phyloP scores from a whole-genome alignment of 2,113 vertebrate species.

The Eleginops maclovinus region DNA sequence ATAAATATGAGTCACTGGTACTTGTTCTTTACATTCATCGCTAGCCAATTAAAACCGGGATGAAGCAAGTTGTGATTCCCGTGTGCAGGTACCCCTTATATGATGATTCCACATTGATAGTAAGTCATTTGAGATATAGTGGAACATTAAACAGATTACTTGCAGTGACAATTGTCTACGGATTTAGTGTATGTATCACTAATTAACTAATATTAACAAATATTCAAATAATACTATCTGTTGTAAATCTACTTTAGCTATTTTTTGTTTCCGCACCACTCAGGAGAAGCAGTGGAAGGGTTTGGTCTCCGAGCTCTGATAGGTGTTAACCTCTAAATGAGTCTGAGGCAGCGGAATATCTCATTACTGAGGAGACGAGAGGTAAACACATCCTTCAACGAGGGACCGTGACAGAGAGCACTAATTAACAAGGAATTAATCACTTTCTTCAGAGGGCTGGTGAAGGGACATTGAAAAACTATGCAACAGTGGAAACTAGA shows the following conservation, averaged over 20 bases:
- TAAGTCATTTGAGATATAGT: neutral
- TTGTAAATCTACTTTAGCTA: neutral
- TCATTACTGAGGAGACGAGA: slow-evolving; percentile 68
- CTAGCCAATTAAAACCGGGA: neutral
- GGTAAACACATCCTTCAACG: slow-evolving; percentile 64
- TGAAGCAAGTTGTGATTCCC: neutral
- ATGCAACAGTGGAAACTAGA: neutral
- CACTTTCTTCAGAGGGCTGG: slow-evolving; percentile 52
- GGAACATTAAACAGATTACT: neutral
- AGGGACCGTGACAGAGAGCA: slow-evolving; percentile 54
- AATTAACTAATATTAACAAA: neutral
- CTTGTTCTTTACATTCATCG: neutral
- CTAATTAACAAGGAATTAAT: slow-evolving; percentile 70
- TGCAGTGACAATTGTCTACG: neutral
- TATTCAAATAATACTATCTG: neutral
- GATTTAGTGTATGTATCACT: neutral
- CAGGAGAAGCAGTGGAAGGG: slow-evolving; percentile 4
- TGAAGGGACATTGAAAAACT: slow-evolving; percentile 7
- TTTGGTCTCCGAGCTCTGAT: slow-evolving; percentile 35
- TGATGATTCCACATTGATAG: neutral
- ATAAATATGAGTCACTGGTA: neutral
- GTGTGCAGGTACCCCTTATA: neutral
- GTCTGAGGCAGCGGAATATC: slow-evolving; percentile 60
- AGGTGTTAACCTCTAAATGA: slow-evolving; percentile 64
- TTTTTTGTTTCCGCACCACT: neutral